Conservation (phyloP, 1,140 invertebrate genomes). For the Drosophila quadrilineata region DNA sequence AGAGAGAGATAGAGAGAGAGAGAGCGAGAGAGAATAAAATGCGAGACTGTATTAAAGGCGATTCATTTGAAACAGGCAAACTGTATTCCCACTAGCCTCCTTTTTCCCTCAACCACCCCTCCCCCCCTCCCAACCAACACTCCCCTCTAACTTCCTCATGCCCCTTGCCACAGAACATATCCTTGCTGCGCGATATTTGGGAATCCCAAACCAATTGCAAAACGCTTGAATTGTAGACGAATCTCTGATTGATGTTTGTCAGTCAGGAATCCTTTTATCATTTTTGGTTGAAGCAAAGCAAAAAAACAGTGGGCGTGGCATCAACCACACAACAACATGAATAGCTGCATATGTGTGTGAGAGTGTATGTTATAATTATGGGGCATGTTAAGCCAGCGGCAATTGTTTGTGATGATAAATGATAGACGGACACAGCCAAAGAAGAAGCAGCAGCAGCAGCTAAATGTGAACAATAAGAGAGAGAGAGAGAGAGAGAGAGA, state of each 20-base stretch:
- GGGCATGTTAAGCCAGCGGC: slow-evolving; percentile 42
- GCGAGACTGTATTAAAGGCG: slow-evolving; percentile 52
- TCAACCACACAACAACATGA: slow-evolving; percentile 1
- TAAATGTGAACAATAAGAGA: neutral
- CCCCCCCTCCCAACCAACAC: neutral
- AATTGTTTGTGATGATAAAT: slow-evolving; percentile 55
- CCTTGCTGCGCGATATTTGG: too few relatives aligned
- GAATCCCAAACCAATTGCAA: too few relatives aligned
- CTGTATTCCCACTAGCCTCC: neutral
- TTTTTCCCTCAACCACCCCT: neutral
- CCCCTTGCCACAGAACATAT: too few relatives aligned
- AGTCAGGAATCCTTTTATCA: slow-evolving; percentile 66
- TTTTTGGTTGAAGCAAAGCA: too few relatives aligned
- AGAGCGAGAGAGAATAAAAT: too few relatives aligned
- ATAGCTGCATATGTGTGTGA: neutral
- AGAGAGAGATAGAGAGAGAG: too few relatives aligned
- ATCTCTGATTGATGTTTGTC: slow-evolving; percentile 72
- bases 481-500: neutral
- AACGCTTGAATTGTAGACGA: slow-evolving; percentile 26
- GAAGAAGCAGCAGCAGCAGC: neutral
- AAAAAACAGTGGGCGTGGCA: slow-evolving; percentile 4
- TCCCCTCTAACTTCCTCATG: neutral
- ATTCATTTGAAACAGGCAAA: neutral
- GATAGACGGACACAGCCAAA: slow-evolving; percentile 20
- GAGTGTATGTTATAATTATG: slow-evolving; percentile 45